Conservation (phyloP, 2,888 invertebrate genomes). For the Cylindroiulus punctatus region DNA sequence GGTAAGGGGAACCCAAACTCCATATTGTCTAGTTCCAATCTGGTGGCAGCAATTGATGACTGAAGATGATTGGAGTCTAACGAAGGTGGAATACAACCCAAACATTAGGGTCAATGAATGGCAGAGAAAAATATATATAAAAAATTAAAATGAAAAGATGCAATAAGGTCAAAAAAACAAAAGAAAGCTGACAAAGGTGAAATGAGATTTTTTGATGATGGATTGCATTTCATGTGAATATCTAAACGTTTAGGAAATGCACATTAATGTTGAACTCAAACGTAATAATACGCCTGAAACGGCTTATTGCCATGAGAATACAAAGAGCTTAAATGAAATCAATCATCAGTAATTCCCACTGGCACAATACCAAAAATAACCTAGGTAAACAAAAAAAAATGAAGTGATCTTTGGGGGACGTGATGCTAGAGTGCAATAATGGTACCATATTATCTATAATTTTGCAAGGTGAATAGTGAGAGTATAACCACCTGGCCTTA, state of each 20-base stretch:
- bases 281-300: background rate
- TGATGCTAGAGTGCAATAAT: background rate
- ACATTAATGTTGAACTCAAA: too few relatives aligned
- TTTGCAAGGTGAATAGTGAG: background rate
- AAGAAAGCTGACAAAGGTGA: background rate
- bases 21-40: conserved; percentile 55
- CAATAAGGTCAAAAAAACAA: conserved; percentile 3
- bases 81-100: conserved; percentile 52
- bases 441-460: background rate
- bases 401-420: background rate
- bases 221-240: background rate
- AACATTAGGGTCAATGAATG: conserved; percentile 27
- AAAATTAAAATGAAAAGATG: conserved; percentile 6
- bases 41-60: conserved; percentile 53
- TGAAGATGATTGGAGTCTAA: conserved; percentile 53
- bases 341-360: conserved; percentile 21
- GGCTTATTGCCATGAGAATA: background rate
- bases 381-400: background rate
- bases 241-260: background rate
- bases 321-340: background rate
- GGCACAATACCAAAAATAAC: conserved; percentile 42
- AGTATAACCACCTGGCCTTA: background rate
- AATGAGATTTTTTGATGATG: conserved; percentile 2
- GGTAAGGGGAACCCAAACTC: conserved; percentile 57
- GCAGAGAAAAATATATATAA: background rate